A percentile compares a stretch with the other conserved stretches of the same genome.
Evolutionary conservation across 2,888 invertebrate species (phyloP).

Genomic region (Thymelicus lineola): DNA sequence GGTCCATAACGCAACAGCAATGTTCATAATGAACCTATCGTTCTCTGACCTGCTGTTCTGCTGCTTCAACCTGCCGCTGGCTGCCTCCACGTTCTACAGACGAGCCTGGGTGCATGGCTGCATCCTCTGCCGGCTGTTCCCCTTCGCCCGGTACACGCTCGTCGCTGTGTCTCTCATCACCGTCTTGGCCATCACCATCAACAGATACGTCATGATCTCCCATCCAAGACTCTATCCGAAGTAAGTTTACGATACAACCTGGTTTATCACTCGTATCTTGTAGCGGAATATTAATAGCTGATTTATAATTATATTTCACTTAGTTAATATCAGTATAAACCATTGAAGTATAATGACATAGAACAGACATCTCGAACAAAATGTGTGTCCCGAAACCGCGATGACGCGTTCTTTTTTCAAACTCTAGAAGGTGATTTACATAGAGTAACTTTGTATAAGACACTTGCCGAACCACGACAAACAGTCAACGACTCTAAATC

Average conservation of each 20-base stretch:
- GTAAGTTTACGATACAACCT: conserved; percentile 69
- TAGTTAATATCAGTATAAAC: no score
- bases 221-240: conserved; percentile 91
- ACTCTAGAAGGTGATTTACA: no score
- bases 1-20: conserved; percentile 92
- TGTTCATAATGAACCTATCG: conserved; percentile 93
- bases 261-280: not conserved
- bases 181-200: conserved; percentile 92
- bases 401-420: no score
- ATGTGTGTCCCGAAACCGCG: no score
- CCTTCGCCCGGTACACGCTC: conserved; percentile 89
- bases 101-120: conserved; percentile 89
- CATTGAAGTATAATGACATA: no score
- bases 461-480: no score
- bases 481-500: no score
- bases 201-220: conserved; percentile 93
- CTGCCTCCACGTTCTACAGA: conserved; percentile 90
- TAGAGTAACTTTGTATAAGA: no score
- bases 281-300: no score
- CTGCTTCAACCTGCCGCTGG: conserved; percentile 92
- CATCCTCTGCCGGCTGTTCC: conserved; percentile 89
- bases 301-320: no score
- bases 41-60: conserved; percentile 92
- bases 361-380: no score
- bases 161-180: conserved; percentile 92